These are phyloP conservation scores for Chymomyza fuscimana DNA, from an alignment of 2,888 invertebrate genomes.

Conservation along the genomic window DNA sequence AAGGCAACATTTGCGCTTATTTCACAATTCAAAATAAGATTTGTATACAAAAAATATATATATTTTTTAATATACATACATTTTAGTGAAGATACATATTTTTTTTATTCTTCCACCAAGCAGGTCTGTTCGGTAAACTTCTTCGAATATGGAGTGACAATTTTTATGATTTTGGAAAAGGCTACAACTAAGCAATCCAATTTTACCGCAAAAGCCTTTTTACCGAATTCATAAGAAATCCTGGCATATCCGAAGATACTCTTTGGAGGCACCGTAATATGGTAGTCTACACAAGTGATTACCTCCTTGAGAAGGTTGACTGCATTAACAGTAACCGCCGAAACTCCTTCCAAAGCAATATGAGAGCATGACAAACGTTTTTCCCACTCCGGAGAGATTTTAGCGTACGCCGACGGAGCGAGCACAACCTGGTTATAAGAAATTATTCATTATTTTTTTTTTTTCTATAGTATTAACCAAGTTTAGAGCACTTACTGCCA, in stretches of 20 bases:
- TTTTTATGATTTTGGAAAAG: not conserved
- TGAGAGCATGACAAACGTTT: not conserved
- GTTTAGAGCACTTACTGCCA: conserved; percentile 5
- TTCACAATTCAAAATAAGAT: too few species aligned
- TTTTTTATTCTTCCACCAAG: not conserved
- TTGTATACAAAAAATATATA: too few species aligned
- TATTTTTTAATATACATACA: too few species aligned
- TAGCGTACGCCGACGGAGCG: not conserved
- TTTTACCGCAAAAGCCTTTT: not conserved
- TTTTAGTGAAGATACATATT: too few species aligned
- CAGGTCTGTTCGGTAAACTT: not conserved
- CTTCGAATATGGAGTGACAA: not conserved
- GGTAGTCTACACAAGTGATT: not conserved
- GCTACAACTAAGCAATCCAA: not conserved
- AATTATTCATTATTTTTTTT: not conserved
- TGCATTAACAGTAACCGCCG: not conserved
- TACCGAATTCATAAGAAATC: not conserved
- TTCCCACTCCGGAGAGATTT: not conserved
- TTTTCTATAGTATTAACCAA: not conserved
- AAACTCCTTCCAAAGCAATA: not conserved
- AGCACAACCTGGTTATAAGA: not conserved
- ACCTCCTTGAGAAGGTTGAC: not conserved
- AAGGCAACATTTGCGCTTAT: too few species aligned
- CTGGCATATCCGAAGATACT: not conserved
- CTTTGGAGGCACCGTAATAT: not conserved